phyloP scores from a whole-genome alignment of 2,888 invertebrate genomes.

The Cataglyphis rosenhaueri region DNA sequence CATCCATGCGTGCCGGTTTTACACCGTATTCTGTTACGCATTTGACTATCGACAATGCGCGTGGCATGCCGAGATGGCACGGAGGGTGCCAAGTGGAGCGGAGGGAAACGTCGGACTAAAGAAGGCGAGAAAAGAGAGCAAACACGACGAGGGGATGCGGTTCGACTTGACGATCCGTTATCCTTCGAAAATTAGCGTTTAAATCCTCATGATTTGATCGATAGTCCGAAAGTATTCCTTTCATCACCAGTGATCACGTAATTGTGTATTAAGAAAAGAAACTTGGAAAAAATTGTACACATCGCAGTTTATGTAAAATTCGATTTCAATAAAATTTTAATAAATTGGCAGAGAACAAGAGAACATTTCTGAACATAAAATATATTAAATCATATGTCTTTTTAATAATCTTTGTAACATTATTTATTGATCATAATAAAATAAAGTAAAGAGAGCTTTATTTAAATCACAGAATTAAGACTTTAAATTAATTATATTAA shows the following conservation, averaged over 20 bases:
- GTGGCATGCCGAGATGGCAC: slow-evolving; percentile 82
- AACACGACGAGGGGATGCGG: slow-evolving; percentile 56
- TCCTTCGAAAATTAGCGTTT: slow-evolving; percentile 79
- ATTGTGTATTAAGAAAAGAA: neutral
- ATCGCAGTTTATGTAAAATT: neutral
- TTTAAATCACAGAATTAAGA: slow-evolving; percentile 32
- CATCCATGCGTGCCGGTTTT: slow-evolving; percentile 83
- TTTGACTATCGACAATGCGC: slow-evolving; percentile 83
- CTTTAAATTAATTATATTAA: neutral
- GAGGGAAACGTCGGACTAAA: slow-evolving; percentile 50
- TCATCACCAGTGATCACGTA: neutral
- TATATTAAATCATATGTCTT: slow-evolving; percentile 16
- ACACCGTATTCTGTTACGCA: slow-evolving; percentile 80
- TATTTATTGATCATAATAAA: neutral
- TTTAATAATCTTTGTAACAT: neutral
- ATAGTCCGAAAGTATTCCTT: slow-evolving; percentile 34
- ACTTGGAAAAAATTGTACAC: neutral
- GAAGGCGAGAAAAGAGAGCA: slow-evolving; percentile 64
- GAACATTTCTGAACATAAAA: neutral
- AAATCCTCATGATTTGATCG: slow-evolving; percentile 68
- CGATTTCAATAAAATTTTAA: neutral
- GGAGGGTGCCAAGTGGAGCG: slow-evolving; percentile 80
- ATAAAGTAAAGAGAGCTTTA: neutral
- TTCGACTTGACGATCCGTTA: slow-evolving; percentile 76
- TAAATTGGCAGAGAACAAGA: neutral